Conservation (phyloP, 2,797 vertebrate species). For the Tympanoctomys barrerae region DNA sequence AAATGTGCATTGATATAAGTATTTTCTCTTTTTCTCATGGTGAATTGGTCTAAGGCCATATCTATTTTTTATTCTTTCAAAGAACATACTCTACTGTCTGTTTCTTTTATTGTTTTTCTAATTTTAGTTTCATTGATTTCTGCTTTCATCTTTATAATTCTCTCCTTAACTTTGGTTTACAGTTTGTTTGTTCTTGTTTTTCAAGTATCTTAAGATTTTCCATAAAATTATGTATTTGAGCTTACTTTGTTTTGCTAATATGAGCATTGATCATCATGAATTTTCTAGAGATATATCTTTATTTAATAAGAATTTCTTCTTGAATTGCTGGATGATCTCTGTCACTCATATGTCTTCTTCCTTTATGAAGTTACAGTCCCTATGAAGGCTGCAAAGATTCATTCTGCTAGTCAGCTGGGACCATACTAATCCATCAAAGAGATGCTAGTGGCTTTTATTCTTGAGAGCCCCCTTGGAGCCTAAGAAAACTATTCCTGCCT, state of each 20-base stretch:
- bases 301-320: neutral
- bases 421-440: neutral
- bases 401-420: neutral
- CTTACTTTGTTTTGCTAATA: neutral
- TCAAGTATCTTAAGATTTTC: neutral
- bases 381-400: neutral
- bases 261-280: neutral
- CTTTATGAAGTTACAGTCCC: neutral
- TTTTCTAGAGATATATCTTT: neutral
- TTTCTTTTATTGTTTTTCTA: neutral
- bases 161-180: neutral
- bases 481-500: neutral
- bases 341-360: neutral
- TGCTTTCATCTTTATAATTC: neutral
- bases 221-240: neutral
- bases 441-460: neutral
- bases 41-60: neutral
- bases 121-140: neutral
- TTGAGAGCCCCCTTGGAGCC: neutral
- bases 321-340: neutral
- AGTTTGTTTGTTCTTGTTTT: neutral
- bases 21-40: neutral
- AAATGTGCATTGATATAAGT: neutral
- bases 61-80: neutral
- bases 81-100: neutral